phyloP scores from a whole-genome alignment of 2,888 invertebrate species.

The Horisme vitalbata region DNA sequence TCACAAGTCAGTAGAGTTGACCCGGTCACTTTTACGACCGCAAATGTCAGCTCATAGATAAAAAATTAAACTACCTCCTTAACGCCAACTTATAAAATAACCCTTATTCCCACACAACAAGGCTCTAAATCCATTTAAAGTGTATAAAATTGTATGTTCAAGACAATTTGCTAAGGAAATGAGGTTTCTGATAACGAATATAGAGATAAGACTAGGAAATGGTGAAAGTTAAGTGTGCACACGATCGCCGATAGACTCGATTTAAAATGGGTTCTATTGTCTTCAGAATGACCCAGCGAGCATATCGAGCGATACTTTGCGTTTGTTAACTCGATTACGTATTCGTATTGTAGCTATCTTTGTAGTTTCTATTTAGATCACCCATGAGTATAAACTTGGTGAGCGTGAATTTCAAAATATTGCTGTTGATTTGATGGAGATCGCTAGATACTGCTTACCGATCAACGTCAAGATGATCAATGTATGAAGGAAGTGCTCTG shows the following conservation, averaged over 20 bases:
- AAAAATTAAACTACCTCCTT: conserved; percentile 38
- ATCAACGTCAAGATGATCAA: no score
- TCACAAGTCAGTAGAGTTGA: conserved; percentile 30
- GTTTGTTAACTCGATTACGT: no score
- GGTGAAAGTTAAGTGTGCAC: conserved; percentile 25
- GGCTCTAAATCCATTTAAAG: conserved; percentile 9
- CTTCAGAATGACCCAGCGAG: not conserved
- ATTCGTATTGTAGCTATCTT: no score
- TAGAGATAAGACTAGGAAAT: conserved; percentile 35
- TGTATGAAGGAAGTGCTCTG: no score
- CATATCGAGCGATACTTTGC: not conserved
- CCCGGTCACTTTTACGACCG: conserved; percentile 43
- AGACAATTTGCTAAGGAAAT: conserved; percentile 40
- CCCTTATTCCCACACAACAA: conserved; percentile 7
- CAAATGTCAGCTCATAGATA: conserved; percentile 44
- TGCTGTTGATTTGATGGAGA: no score
- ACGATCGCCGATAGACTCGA: conserved; percentile 22
- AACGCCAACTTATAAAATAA: not conserved
- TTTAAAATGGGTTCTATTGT: conserved; percentile 15
- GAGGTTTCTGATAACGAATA: conserved; percentile 39
- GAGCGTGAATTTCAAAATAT: no score
- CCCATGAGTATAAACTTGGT: no score
- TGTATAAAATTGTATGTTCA: conserved; percentile 4
- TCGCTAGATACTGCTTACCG: no score
- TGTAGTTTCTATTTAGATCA: no score